A percentile compares a stretch with the other conserved stretches of the same genome.
Conservation (phyloP, 1,140 invertebrate species). For the Geopemphigus sp. region DNA sequence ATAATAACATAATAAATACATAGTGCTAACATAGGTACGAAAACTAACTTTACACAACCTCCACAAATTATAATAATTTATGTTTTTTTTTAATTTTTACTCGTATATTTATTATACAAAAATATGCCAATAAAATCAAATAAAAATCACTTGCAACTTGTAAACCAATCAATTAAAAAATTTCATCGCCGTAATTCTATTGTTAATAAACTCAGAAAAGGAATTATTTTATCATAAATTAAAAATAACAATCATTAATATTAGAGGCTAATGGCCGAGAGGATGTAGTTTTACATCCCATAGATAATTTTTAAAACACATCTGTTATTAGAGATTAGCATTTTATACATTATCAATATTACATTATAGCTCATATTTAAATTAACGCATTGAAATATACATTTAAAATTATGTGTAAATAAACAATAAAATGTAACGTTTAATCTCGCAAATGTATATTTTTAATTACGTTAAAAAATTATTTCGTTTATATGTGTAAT, state of each 20-base stretch:
- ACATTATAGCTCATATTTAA: background rate
- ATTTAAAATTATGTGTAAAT: background rate
- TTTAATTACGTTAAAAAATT: too few species aligned
- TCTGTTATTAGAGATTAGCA: background rate
- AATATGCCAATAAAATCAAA: too few species aligned
- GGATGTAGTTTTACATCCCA: slow-evolving; percentile 37
- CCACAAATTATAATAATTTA: too few species aligned
- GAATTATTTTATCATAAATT: background rate
- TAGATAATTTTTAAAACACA: slow-evolving; percentile 11
- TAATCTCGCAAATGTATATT: background rate
- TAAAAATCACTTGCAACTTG: background rate
- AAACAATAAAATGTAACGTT: background rate
- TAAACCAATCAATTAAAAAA: background rate
- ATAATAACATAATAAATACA: too few species aligned
- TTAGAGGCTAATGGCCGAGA: background rate
- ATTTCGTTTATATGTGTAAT: too few species aligned
- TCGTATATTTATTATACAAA: too few species aligned
- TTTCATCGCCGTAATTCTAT: background rate
- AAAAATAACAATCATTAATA: slow-evolving; percentile 11
- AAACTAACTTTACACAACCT: too few species aligned
- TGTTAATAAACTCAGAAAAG: background rate
- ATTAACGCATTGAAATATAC: background rate
- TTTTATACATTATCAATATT: slow-evolving; percentile 7
- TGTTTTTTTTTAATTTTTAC: too few species aligned
- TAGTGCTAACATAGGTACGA: too few species aligned